Percentiles rank a stretch among this genome's conserved stretches.
Conservation (phyloP, 2,113 vertebrate genomes). For the Cathartes aura region DNA sequence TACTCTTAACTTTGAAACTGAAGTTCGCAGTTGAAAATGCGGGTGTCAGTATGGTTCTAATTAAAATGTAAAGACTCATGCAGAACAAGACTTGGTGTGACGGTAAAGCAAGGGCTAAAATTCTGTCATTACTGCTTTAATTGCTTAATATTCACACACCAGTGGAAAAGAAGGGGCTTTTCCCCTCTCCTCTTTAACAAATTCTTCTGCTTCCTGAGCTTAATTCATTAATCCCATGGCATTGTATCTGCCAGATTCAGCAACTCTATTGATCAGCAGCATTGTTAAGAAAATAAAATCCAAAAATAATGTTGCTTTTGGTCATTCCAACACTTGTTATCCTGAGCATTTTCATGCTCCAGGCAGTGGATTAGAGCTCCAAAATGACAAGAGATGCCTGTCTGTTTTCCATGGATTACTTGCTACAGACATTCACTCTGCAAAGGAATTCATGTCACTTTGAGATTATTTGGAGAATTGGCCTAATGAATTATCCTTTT, state of each 20-base stretch:
- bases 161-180: slow-evolving; percentile 37
- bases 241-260: slow-evolving; percentile 74
- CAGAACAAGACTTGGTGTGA: slow-evolving; percentile 36
- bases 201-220: slow-evolving; percentile 61
- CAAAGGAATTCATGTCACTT: slow-evolving; percentile 74
- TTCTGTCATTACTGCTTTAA: slow-evolving; percentile 49
- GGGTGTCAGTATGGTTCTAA: slow-evolving; percentile 59
- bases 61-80: slow-evolving; percentile 52
- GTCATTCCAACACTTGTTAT: slow-evolving; percentile 80
- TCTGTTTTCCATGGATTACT: slow-evolving; percentile 78
- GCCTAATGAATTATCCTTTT: slow-evolving; percentile 74
- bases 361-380: slow-evolving; percentile 79
- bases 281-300: slow-evolving; percentile 78
- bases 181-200: slow-evolving; percentile 11
- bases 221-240: slow-evolving; percentile 70
- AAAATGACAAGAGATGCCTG: slow-evolving; percentile 77
- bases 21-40: slow-evolving; percentile 35
- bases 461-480: slow-evolving; percentile 72
- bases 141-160: slow-evolving; percentile 27
- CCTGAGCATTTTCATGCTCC: slow-evolving; percentile 72
- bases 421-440: slow-evolving; percentile 71
- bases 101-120: slow-evolving; percentile 21
- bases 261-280: slow-evolving; percentile 72
- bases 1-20: not conserved
- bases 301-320: slow-evolving; percentile 78